Evolutionary conservation across 2,888 invertebrate genomes (phyloP).

Genomic region (Spisula subtruncata): DNA sequence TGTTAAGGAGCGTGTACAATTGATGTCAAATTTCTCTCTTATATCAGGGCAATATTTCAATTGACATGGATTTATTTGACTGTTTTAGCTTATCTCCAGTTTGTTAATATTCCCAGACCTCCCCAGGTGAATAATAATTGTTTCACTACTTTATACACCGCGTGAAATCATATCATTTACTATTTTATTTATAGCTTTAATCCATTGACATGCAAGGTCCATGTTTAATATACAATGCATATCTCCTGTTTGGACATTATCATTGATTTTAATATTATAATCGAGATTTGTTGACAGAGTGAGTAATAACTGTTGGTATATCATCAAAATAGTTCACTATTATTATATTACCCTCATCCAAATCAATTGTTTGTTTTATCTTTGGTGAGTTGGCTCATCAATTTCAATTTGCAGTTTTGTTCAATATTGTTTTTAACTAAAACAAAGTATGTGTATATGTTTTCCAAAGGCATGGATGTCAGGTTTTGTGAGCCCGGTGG

Average conservation of each 20-base stretch:
- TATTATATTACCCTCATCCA: too few relatives aligned
- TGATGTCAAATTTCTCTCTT: conserved; percentile 9
- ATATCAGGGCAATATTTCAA: neutral
- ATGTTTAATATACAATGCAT: neutral
- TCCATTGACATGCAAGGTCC: neutral
- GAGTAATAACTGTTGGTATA: neutral
- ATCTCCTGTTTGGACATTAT: neutral
- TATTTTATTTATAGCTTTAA: conserved; percentile 22
- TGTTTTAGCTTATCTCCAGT: conserved; percentile 2
- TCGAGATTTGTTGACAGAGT: neutral
- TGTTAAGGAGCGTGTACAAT: neutral
- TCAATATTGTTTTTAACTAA: too few relatives aligned
- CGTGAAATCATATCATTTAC: conserved; percentile 36
- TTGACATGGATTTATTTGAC: conserved; percentile 21
- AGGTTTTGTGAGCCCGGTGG: too few relatives aligned
- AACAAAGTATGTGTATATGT: too few relatives aligned
- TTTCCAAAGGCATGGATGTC: too few relatives aligned
- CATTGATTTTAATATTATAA: neutral
- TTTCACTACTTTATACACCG: conserved; percentile 29
- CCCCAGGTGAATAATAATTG: conserved; percentile 42
- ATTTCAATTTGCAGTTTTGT: too few relatives aligned
- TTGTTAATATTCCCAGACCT: conserved; percentile 29
- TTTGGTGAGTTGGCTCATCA: too few relatives aligned
- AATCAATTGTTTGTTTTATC: too few relatives aligned
- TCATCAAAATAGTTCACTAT: too few relatives aligned